Evolutionary conservation across 2,113 vertebrate species (phyloP).

Genomic region (Craseonycteris thonglongyai): DNA sequence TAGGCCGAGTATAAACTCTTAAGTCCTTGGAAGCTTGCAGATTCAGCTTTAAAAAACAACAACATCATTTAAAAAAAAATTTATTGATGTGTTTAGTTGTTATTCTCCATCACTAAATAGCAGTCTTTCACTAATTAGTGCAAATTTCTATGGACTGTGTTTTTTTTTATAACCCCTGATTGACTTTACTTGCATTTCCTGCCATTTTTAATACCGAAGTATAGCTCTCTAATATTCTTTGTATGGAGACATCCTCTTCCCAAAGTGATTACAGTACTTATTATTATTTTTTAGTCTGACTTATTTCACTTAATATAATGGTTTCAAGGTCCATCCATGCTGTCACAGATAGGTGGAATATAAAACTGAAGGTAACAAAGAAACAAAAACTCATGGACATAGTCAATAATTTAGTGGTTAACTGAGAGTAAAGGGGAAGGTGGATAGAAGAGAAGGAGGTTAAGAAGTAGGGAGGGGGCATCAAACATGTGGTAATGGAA

Average conservation of each 20-base stretch:
- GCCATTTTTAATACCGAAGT: neutral
- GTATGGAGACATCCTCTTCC: neutral
- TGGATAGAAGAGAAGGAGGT: no score
- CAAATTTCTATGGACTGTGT: neutral
- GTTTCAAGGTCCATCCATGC: no score
- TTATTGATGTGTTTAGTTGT: neutral
- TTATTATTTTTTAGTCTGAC: no score
- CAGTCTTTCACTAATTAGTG: neutral
- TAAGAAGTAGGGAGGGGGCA: no score
- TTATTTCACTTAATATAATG: no score
- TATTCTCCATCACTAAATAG: neutral
- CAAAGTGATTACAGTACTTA: neutral
- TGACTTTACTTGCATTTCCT: neutral
- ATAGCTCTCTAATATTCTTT: neutral
- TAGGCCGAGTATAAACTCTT: neutral
- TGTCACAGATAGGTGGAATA: no score
- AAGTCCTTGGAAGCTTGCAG: neutral
- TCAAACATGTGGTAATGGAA: no score
- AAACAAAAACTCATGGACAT: no score
- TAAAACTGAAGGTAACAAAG: no score
- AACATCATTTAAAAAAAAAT: neutral
- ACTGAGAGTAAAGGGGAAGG: no score
- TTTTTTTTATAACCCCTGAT: neutral
- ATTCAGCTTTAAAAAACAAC: neutral
- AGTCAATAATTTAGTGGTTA: no score